Base-by-base conservation (phyloP, 1,140 invertebrate species). In the Neodiprion fabricii region DNA sequence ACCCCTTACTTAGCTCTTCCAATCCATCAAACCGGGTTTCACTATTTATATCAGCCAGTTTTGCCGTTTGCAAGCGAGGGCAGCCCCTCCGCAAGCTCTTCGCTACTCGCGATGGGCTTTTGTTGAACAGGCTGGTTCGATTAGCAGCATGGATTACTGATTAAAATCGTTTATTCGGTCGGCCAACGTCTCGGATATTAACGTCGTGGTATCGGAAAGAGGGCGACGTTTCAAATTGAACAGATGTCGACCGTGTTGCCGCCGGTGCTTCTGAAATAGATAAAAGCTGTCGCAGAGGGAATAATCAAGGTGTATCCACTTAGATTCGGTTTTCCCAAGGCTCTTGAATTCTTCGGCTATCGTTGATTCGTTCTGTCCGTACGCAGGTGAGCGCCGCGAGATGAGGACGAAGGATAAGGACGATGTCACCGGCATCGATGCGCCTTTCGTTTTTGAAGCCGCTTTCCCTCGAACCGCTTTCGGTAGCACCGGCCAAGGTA, bases 401-500 rank as follows among this genome's bases (percentile, higher is more conserved):
- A 40, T 40, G 28, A 12, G 53, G 53, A 61, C 8, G 11, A 61
- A 40, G n/a, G 53, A 61, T 61, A 61, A 61, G 53, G 53, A 17
- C 11, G 53, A 61, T 61, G 53, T 61, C 53, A 61, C 53, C 53
- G 53, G 11, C 53, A 5, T 61, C 53, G 53, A 40, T 61, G 53
- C 9, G 1, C n/a, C 53, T 12, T 61, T 61, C n/a, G 11, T 61
- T 61, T 61, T 61, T 9, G 11, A 5, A 5, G 28, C 28, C 5
- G 28, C 28, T 40, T 40, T 14, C 17, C 67, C 23, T 71, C 21
- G 4, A 71, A 5, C 70, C 3, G 12, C 48, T 50, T 71, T 71
- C 48, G 70, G 48, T 8, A 12, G 11, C 3, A 71, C 5, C 40
- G n/a, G 53, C 53, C 5, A 76, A 80, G 82, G 70, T 83, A 86